Evolutionary conservation across 2,888 invertebrate genomes (phyloP).

Genomic region (Plebejus argus): DNA sequence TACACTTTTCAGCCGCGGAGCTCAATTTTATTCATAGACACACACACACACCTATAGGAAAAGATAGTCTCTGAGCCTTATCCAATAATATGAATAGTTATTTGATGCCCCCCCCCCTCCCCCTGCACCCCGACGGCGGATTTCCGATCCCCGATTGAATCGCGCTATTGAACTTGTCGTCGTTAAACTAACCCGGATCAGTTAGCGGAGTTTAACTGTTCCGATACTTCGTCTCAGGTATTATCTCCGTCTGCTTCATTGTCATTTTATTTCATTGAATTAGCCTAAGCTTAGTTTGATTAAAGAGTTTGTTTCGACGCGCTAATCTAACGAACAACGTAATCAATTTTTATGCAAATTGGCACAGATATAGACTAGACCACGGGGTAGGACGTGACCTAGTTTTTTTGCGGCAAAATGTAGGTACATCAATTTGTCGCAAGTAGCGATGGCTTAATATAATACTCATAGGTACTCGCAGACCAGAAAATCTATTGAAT

Average conservation of each 20-base stretch:
- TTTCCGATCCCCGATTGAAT: constrained; percentile 17
- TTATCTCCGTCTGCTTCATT: neutral
- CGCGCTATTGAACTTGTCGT: neutral
- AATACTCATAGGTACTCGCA: too few relatives aligned
- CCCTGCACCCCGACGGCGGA: neutral
- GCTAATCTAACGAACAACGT: neutral
- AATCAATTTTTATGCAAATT: too few relatives aligned
- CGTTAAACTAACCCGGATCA: neutral
- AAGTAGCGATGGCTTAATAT: too few relatives aligned
- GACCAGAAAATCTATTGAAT: too few relatives aligned
- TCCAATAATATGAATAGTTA: constrained; percentile 19
- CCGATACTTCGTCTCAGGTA: neutral
- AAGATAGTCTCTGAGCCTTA: neutral
- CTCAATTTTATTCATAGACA: neutral
- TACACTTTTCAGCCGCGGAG: neutral
- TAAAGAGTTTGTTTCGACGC: neutral
- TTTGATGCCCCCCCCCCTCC: neutral
- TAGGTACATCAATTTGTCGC: too few relatives aligned
- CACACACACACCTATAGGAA: neutral
- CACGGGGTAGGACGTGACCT: too few relatives aligned
- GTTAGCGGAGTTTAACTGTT: constrained; percentile 1
- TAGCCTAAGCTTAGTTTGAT: too few relatives aligned
- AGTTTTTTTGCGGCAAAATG: too few relatives aligned
- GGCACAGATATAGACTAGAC: too few relatives aligned
- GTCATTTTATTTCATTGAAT: neutral